Evolutionary conservation across 2,797 vertebrate species (phyloP).

Genomic region (Anas acuta): DNA sequence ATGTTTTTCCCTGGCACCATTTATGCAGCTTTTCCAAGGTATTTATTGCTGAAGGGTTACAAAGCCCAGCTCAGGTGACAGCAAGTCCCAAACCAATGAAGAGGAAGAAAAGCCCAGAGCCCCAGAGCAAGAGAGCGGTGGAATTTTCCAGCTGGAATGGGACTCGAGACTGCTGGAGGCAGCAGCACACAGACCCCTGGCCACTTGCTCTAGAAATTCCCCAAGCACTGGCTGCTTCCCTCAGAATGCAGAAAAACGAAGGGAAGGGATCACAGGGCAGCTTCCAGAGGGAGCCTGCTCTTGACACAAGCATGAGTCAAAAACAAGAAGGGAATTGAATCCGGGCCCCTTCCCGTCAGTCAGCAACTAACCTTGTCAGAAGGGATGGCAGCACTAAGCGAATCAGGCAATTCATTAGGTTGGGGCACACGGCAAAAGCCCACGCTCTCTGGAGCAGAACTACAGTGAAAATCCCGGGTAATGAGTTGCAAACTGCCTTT

Average conservation of each 20-base stretch:
- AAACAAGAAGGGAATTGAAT: conserved; percentile 57
- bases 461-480: conserved; percentile 60
- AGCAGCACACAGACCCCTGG: not conserved
- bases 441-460: conserved; percentile 57
- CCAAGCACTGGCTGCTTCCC: not conserved
- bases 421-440: conserved; percentile 47
- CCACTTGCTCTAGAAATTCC: conserved; percentile 24
- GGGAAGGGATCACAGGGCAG: conserved; percentile 15
- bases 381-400: conserved; percentile 27
- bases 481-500: conserved; percentile 69
- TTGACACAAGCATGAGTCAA: not conserved
- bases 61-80: conserved; percentile 25
- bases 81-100: conserved; percentile 32
- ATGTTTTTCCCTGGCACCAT: not conserved
- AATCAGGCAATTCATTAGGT: conserved; percentile 57
- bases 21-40: not conserved
- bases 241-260: conserved; percentile 37
- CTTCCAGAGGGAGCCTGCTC: conserved; percentile 40
- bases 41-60: conserved; percentile 9
- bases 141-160: conserved; percentile 52
- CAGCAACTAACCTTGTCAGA: conserved; percentile 59
- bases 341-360: conserved; percentile 40
- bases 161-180: not conserved
- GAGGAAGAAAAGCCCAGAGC: conserved; percentile 7
- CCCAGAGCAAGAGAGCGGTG: not conserved